These are phyloP conservation scores for Myxocyprinus asiaticus DNA, from an alignment of 2,113 vertebrate species.

Conservation along the genomic window DNA sequence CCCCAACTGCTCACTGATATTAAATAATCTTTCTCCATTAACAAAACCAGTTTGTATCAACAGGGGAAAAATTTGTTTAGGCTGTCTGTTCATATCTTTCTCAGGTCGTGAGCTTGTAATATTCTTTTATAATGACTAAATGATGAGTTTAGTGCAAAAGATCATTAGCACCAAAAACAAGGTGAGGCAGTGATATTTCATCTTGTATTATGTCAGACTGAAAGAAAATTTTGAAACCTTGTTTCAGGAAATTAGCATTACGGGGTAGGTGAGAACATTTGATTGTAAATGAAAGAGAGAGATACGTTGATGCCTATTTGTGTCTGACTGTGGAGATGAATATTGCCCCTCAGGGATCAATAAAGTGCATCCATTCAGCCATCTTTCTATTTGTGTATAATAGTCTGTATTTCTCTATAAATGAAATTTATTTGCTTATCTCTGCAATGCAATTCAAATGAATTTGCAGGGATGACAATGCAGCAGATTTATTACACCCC, in stretches of 20 bases:
- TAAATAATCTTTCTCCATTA: too few relatives aligned
- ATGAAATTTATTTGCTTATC: slow-evolving; percentile 7
- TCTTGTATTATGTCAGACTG: not conserved
- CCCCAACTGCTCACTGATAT: too few relatives aligned
- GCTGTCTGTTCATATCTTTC: too few relatives aligned
- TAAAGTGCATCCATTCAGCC: not conserved
- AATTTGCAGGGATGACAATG: not conserved
- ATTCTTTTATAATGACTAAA: slow-evolving; percentile 6
- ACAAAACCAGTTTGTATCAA: too few relatives aligned
- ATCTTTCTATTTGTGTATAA: slow-evolving; percentile 24
- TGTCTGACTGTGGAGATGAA: slow-evolving; percentile 14
- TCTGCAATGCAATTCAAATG: not conserved
- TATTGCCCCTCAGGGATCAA: slow-evolving; percentile 22
- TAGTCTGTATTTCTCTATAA: not conserved
- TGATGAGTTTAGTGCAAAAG: slow-evolving; percentile 19
- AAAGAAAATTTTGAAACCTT: slow-evolving; percentile 6
- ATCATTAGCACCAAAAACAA: slow-evolving; percentile 33
- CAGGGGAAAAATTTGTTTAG: too few relatives aligned
- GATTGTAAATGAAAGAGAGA: slow-evolving; percentile 29
- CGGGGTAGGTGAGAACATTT: slow-evolving; percentile 19
- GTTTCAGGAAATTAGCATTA: slow-evolving; percentile 30
- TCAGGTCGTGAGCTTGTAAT: not conserved
- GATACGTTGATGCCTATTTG: slow-evolving; percentile 17
- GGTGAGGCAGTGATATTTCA: slow-evolving; percentile 23
- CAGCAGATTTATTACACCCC: not conserved